Evolutionary conservation across 1,140 invertebrate genomes (phyloP), one percentile per base, ranked within the genome.

Genomic region (Saccostrea cuccullata): DNA sequence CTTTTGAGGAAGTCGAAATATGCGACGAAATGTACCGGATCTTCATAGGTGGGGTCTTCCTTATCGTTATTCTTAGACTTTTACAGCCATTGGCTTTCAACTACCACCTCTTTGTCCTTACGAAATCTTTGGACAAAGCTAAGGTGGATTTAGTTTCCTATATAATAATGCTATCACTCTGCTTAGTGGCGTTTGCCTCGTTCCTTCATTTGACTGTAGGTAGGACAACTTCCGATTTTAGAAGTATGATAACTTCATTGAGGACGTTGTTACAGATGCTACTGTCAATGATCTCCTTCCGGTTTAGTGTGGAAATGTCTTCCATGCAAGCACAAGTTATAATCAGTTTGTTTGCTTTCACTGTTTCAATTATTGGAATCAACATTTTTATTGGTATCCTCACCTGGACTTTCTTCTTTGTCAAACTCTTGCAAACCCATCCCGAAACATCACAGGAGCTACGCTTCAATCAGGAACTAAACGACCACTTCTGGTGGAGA

Each of bases 41-140:
- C 9, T 87, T 85, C 30, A 15, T 91, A 0, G 84, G 86, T 67
- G n/a, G 86, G 20, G 86, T 89, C 0, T 77, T 89, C 9, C 91
- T 92, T 77, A 64, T 92, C 20, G 55, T 82, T 3, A 89, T 90
- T 4, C 55, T 92, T 6, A 47, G 84, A 1, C 86, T 92, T 23
- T 83, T 92, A 60, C 64, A 86, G 15, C 90, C 90, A 0, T 30
- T 92, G 30, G 64, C 86, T 20, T 86, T 92, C 64, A 91, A 91
- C 64, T 90, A 87, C 20, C 77, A 92, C 85, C 83, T 92, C 23
- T 90, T 88, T 82, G 83, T 89, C 23, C 85, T 92, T 73, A 36
- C 77, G 23, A 64, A 47, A 30, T 90, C 90, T 23, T 36, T 92
- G 23, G 20, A 82, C 0, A 73, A 64, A 30, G 83, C 88, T 0